These are phyloP conservation scores for Platycercus adscitus DNA, from an alignment of 2,113 vertebrate species.

Conservation along the genomic window DNA sequence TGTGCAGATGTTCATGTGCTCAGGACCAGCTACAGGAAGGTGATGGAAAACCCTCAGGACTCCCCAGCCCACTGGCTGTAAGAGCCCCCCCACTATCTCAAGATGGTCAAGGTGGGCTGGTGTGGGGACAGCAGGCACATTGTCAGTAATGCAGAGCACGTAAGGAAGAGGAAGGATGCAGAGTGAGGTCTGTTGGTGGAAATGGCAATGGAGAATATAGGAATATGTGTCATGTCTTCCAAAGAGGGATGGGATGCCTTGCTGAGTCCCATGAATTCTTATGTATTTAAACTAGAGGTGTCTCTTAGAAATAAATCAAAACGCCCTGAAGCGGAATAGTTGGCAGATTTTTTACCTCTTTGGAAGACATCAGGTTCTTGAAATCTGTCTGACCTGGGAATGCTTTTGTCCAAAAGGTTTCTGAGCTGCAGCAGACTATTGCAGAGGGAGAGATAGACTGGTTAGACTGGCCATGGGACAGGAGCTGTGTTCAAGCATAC, in stretches of 20 bases:
- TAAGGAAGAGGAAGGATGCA: not conserved
- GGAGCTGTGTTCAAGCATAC: not conserved
- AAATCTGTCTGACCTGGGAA: not conserved
- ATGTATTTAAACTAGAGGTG: not conserved
- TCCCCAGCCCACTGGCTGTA: not conserved
- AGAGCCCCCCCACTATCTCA: rapidly evolving
- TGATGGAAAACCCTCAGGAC: not conserved
- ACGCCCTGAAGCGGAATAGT: not conserved
- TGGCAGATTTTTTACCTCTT: not conserved
- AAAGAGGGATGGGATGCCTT: not conserved
- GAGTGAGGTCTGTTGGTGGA: not conserved
- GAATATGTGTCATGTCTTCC: not conserved
- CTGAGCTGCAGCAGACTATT: not conserved
- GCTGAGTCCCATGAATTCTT: not conserved
- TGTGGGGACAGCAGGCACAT: not conserved
- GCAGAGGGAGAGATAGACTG: not conserved
- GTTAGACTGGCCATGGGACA: not conserved
- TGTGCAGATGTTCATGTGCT: not conserved
- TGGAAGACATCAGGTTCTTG: not conserved
- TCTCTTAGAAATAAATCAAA: not conserved
- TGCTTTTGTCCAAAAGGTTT: not conserved
- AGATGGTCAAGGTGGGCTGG: not conserved
- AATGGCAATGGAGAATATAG: not conserved
- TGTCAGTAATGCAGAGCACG: not conserved
- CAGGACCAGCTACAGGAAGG: not conserved